Evolutionary conservation across 2,113 vertebrate genomes (phyloP), one percentile per base, ranked within the genome.

Genomic region (Corythornis madagascariensis): DNA sequence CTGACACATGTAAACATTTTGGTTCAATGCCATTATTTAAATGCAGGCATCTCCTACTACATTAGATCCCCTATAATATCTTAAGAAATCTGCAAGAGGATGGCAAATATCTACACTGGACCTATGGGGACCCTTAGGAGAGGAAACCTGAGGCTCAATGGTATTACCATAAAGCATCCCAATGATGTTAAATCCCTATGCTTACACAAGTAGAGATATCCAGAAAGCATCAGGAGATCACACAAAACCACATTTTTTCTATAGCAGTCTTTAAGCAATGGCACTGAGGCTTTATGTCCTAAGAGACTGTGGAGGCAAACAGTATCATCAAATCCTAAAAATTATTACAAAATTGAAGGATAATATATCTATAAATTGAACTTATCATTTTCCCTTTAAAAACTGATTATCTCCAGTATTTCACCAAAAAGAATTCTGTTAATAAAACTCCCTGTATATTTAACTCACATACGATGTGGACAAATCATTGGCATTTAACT

Each of bases 401-500:
- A 94, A 80, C 6, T 38, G 29, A 76, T 85, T 79, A 47, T 4
- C 24, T 70, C 8, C 5, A 40, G 35, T 69, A 7, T 69, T 94
- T 70, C 43, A 18, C 33, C 12, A 56, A 64, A 85, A 85, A 59
- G 1, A 47, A 74, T 67, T 52, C 10, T 81, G 11, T 88, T 88
- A 60, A 60, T 83, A 70, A 91, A 88, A 22, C 12, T 93, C 4
- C 6, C 7, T 40, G 29, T 86, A 80, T 33, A 60, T 20, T 95
- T 86, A 88, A 33, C 11, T 84, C 65, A 45, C 20, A 48, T 21
- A 47, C 33, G 60, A 91, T 64, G 16, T 63, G 42, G 29, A 80
- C 31, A 86, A 88, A 77, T 91, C 66, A 71, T 81, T 86, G 71
- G 6, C 10, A 91, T 85, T 88, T 90, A 88, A 71, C 61, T 77